A percentile compares a stretch with the other conserved stretches of the same genome.
phyloP scores from a whole-genome alignment of 2,888 invertebrate species.

The Parelbella ahira region DNA sequence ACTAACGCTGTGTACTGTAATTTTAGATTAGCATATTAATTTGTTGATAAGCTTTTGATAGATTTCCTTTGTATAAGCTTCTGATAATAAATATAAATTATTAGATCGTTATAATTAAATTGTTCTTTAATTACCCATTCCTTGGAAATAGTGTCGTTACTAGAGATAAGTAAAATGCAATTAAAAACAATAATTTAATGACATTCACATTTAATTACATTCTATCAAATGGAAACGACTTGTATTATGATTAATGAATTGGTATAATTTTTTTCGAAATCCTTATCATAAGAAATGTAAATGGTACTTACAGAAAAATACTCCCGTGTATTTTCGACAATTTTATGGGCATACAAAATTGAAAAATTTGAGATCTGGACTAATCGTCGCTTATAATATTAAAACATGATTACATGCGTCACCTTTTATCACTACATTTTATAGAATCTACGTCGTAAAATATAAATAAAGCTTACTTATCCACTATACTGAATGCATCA shows the following conservation, averaged over 20 bases:
- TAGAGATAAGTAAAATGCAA: neutral
- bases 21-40: slow-evolving; percentile 48
- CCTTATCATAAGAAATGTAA: no score
- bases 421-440: no score
- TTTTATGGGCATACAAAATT: no score
- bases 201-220: no score
- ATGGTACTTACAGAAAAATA: no score
- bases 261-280: no score
- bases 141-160: no score
- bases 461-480: slow-evolving; percentile 38
- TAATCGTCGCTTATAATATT: no score
- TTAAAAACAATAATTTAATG: slow-evolving; percentile 4
- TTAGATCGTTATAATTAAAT: slow-evolving; percentile 27
- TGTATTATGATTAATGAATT: neutral
- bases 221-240: neutral
- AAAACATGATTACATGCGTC: no score
- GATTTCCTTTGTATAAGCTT: slow-evolving; percentile 52
- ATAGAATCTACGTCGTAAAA: neutral
- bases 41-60: slow-evolving; percentile 55
- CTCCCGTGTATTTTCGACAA: no score
- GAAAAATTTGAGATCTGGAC: no score
- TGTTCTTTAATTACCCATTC: no score
- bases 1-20: slow-evolving; percentile 55
- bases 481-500: slow-evolving; percentile 68
- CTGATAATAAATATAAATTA: slow-evolving; percentile 37